Conservation (phyloP, 2,888 invertebrate genomes). For the Drosophila koepferae region DNA sequence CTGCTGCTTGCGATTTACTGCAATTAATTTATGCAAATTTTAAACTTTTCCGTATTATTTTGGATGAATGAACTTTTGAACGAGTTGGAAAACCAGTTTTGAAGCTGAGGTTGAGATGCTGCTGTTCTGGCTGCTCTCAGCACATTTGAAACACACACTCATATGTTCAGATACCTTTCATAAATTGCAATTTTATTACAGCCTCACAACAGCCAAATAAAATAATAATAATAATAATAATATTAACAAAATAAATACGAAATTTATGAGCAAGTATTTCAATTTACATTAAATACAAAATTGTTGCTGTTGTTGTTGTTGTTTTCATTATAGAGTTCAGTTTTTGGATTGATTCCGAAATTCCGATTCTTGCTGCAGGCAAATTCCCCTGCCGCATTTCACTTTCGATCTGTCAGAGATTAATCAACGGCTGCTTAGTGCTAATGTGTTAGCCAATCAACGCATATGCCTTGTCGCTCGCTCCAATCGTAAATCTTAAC, state of each 20-base stretch:
- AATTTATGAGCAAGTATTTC: slow-evolving; percentile 49
- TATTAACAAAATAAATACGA: slow-evolving; percentile 23
- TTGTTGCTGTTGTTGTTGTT: not conserved
- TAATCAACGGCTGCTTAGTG: slow-evolving; percentile 60
- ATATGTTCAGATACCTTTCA: slow-evolving; percentile 46
- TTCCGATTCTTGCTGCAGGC: slow-evolving; percentile 13
- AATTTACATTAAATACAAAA: slow-evolving; percentile 23
- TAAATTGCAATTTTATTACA: slow-evolving; percentile 69
- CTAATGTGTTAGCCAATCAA: slow-evolving; percentile 56
- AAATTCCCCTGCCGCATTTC: slow-evolving; percentile 31
- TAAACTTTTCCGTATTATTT: slow-evolving; percentile 82
- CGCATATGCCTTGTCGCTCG: slow-evolving; percentile 25
- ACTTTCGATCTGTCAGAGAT: slow-evolving; percentile 59
- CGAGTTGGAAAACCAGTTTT: slow-evolving; percentile 65
- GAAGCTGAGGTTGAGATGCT: slow-evolving; percentile 14
- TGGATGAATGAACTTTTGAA: slow-evolving; percentile 77
- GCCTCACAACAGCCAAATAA: slow-evolving; percentile 31
- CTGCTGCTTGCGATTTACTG: slow-evolving; percentile 46
- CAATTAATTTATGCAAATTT: slow-evolving; percentile 77
- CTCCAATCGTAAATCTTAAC: slow-evolving; percentile 68
- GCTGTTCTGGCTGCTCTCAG: slow-evolving; percentile 23
- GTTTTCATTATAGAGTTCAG: slow-evolving; percentile 16
- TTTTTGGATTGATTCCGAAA: slow-evolving; percentile 3
- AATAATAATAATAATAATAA: slow-evolving; percentile 23
- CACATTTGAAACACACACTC: slow-evolving; percentile 30